Evolutionary conservation across 1,140 invertebrate genomes (phyloP), one percentile per base, ranked within the genome.

Genomic region (Batillaria attramentaria): DNA sequence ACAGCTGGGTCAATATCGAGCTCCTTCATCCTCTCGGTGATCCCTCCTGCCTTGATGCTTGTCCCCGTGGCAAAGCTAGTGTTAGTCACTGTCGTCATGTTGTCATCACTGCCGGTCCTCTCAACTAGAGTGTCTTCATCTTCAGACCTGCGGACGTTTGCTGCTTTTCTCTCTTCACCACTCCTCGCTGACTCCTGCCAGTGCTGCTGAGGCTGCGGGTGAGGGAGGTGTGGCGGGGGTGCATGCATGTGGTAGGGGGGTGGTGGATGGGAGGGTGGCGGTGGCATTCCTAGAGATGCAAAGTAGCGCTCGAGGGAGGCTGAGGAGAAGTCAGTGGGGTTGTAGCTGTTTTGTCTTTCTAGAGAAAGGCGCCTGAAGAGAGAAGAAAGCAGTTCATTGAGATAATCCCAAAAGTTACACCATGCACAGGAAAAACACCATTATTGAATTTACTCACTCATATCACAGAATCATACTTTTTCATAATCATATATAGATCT

Each of bases 11-110:
- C 87, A 24, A 89, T 83, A 3, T 86, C 86, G 24, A 89, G 76
- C 20, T 85, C 77, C 43, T 87, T 75, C 28, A 89, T 78, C 70
- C 87, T 82, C 6, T 86, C 83, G 62, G 88, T 89, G 20, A 89
- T 66, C 54, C 87, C 88, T 50, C 84, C 87, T 37, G 83, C 87
- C n/a, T 84, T 83, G 2, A 84, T 33, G 70, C 82, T 81, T 20
- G 84, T 84, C 33, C 79, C 85, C 33, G 81, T 82, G 18, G 80
- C 84, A 18, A 75, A 76, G 20, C 78, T 79, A 33, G 82, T 85
- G 28, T 72, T 80, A 3, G 82, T 85, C n/a, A 83, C 62, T 42
- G 82, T 84, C 35, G 78, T 80, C 54, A 76, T 41, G 54, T 78
- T 73, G 57, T 75, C 81, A 60, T 82, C 82, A 42, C 72, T 50